Conservation (phyloP, 2,797 vertebrate species). For the Gila robusta region DNA sequence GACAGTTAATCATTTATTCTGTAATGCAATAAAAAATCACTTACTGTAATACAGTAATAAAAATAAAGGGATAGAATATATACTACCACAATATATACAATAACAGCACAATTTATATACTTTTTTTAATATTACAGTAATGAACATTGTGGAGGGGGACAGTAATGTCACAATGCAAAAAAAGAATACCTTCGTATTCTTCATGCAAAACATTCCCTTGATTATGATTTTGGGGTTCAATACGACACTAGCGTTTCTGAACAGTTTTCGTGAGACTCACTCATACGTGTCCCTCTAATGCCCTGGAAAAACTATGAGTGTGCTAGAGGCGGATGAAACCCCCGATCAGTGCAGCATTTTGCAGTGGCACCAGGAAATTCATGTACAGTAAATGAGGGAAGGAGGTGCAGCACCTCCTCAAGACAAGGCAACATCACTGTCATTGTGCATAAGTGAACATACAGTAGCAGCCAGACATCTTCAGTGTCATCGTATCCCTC, state of each 20-base stretch:
- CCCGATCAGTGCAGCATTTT: slow-evolving; percentile 65
- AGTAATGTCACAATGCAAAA: slow-evolving; percentile 15
- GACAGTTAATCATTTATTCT: neutral
- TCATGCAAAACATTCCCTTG: slow-evolving; percentile 17
- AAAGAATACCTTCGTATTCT: neutral
- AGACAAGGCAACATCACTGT: slow-evolving; percentile 54
- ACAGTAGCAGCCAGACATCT: slow-evolving; percentile 61
- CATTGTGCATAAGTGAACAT: slow-evolving; percentile 57
- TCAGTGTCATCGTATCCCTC: slow-evolving; percentile 55
- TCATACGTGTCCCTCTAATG: slow-evolving; percentile 42
- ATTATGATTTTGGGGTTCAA: neutral
- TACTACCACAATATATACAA: neutral
- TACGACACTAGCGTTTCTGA: neutral
- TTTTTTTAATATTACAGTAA: neutral
- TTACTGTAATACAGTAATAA: neutral
- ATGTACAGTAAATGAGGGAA: slow-evolving; percentile 50
- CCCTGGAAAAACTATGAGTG: slow-evolving; percentile 43
- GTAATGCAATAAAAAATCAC: neutral
- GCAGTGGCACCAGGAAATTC: slow-evolving; percentile 60
- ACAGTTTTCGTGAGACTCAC: slow-evolving; percentile 4
- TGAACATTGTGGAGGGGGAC: neutral
- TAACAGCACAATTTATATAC: neutral
- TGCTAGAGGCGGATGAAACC: slow-evolving; percentile 24
- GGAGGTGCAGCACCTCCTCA: neutral
- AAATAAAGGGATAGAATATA: neutral